Base-by-base conservation (phyloP, 2,797 vertebrate genomes). In the Peromyscus attwateri region DNA sequence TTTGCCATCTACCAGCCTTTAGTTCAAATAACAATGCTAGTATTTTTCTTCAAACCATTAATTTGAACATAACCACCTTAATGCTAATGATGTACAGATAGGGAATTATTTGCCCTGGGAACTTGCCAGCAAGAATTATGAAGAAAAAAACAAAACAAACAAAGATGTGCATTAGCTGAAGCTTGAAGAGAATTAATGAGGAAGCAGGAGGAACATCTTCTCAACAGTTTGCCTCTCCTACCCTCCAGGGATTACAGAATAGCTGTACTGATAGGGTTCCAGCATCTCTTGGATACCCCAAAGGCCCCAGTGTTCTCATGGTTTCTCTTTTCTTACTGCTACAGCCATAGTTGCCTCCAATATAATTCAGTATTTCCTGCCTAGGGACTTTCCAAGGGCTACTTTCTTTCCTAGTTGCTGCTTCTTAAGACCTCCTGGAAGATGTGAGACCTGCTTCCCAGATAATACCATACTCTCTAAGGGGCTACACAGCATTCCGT, bases 1-100 rank as follows among this genome's bases (percentile, higher is more conserved):
- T 98, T 98, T 0, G 0, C 95, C 98, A 98, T 97, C 97, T 97
- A 95, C 98, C 97, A 98, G 97, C 94, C 87, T 94, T 94, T 57
- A 95, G 96, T 96, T 98, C 98, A 98, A 98, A 97, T 97, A 98
- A 98, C 98, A 98, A 97, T 94, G 94, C 93, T 98, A 43, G 75
- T 97, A 97, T 96, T 97, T 98, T 98, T 96, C 97, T 98, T 98
- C 95, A 27, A 98, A 97, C 96, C 97, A 97, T 98, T 98, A 98
- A 96, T 98, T 98, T 98, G 97, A 98, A 98, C 98, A 98, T 98
- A 98, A 98, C 97, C 97, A 98, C 98, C 97, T 97, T 81, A 97
- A 98, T 92, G 60, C 95, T 98, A 9, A 40, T 97, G 97, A 98
- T 98, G 91, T 95, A 96, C 97, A 98, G 97, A 97, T 98, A 96